Percentiles rank a stretch among this genome's conserved stretches.
Conservation (phyloP, 2,888 invertebrate genomes). For the Helleia helle region DNA sequence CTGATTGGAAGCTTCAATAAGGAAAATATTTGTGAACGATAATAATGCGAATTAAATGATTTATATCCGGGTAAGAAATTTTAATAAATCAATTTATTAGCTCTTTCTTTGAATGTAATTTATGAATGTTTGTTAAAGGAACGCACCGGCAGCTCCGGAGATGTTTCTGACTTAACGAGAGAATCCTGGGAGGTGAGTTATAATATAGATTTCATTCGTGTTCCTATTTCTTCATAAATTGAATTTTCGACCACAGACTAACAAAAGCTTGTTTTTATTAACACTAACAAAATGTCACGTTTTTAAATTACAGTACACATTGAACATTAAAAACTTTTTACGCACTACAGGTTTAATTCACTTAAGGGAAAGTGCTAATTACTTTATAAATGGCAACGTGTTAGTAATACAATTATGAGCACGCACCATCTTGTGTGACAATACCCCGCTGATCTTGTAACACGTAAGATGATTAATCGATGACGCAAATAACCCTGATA, state of each 20-base stretch:
- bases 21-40: too few relatives aligned
- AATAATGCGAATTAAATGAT: too few relatives aligned
- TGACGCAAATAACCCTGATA: background rate
- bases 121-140: constrained; percentile 44
- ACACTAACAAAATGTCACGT: constrained; percentile 47
- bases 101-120: too few relatives aligned
- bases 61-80: too few relatives aligned
- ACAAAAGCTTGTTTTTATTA: constrained; percentile 38
- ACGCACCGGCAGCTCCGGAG: constrained; percentile 79
- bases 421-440: background rate
- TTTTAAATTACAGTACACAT: constrained; percentile 63
- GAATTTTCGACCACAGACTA: constrained; percentile 30
- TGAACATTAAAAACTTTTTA: constrained; percentile 39
- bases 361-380: background rate
- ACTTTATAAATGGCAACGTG: background rate
- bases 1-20: too few relatives aligned
- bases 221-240: constrained; percentile 21
- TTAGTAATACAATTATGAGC: background rate
- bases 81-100: too few relatives aligned
- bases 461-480: background rate
- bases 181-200: constrained; percentile 95
- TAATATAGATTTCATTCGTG: constrained; percentile 11
- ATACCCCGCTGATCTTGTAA: background rate
- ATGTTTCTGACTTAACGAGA: constrained; percentile 86
- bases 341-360: constrained; percentile 4